phyloP scores from a whole-genome alignment of 2,113 vertebrate species.

The Oncorhynchus keta region DNA sequence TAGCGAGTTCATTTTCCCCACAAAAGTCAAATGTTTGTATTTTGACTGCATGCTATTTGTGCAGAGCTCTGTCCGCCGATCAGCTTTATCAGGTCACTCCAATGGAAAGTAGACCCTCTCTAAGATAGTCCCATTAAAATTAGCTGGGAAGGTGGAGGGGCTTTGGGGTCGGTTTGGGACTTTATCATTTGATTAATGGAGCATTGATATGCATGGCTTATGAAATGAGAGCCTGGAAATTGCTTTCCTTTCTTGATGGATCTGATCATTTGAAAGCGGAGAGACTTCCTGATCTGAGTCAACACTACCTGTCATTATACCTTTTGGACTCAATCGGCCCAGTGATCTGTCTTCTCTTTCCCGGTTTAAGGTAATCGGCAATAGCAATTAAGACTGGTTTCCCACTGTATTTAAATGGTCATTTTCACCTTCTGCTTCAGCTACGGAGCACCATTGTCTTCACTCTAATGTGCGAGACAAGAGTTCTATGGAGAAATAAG shows the following conservation, averaged over 20 bases:
- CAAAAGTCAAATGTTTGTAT: neutral
- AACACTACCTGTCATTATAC: constrained; percentile 70
- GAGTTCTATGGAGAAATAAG: constrained; percentile 19
- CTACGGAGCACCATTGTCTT: constrained; percentile 31
- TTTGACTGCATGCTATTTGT: too few species aligned
- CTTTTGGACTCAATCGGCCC: constrained; percentile 60
- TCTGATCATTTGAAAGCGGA: constrained; percentile 62
- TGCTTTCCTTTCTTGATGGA: constrained; percentile 64
- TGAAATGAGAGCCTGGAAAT: constrained; percentile 65
- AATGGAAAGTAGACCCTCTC: constrained; percentile 23
- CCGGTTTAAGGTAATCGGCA: constrained; percentile 55
- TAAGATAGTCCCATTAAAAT: constrained; percentile 39
- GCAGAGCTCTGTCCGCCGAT: too few species aligned
- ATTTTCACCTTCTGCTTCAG: constrained; percentile 51
- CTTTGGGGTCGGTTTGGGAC: constrained; percentile 52
- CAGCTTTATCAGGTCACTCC: constrained; percentile 21
- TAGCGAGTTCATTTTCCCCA: neutral
- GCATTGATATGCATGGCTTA: constrained; percentile 68
- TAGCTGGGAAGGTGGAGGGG: constrained; percentile 40
- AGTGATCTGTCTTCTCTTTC: constrained; percentile 56
- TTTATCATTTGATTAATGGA: constrained; percentile 72
- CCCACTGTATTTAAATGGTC: constrained; percentile 60
- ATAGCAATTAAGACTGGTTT: constrained; percentile 65
- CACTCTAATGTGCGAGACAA: constrained; percentile 33
- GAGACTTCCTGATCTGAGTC: constrained; percentile 59